Percentiles rank a stretch among this genome's conserved stretches.
Evolutionary conservation across 2,888 invertebrate genomes (phyloP).

Genomic region (Elaeidobius kamerunicus): DNA sequence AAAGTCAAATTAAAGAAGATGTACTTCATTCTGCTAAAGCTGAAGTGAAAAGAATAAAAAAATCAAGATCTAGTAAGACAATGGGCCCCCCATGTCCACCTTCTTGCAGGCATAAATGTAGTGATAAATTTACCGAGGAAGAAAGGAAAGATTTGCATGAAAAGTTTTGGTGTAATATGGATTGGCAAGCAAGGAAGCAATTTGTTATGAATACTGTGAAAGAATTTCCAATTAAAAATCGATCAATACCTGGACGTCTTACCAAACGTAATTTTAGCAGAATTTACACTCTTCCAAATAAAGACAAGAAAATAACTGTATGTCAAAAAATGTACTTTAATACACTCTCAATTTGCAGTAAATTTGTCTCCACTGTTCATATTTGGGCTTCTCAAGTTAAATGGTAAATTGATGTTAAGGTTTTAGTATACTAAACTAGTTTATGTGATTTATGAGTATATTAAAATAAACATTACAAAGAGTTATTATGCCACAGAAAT

Average conservation of each 20-base stretch:
- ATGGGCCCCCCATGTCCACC: conserved; percentile 25
- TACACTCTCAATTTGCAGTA: conserved; percentile 23
- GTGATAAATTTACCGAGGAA: conserved; percentile 19
- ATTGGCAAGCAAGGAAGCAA: conserved; percentile 26
- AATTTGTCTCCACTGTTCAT: conserved; percentile 25
- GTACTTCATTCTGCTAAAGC: conserved; percentile 15
- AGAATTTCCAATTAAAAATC: conserved; percentile 28
- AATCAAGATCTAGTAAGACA: conserved; percentile 14
- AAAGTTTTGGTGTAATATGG: conserved; percentile 22
- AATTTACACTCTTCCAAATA: conserved; percentile 20
- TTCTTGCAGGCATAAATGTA: conserved; percentile 23
- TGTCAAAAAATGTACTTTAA: conserved; percentile 29
- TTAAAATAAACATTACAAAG: no score
- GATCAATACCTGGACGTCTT: conserved; percentile 15
- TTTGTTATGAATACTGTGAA: conserved; percentile 25
- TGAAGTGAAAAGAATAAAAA: conserved; percentile 18
- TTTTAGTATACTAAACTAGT: conserved; percentile 1
- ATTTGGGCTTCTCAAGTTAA: conserved; percentile 29
- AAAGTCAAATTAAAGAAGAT: conserved; percentile 26
- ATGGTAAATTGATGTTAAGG: conserved; percentile 16
- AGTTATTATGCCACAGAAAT: no score
- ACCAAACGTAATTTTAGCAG: conserved; percentile 23
- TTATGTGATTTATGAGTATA: not conserved
- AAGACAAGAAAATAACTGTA: conserved; percentile 20
- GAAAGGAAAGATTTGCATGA: conserved; percentile 18